A percentile compares a stretch with the other conserved stretches of the same genome.
These are phyloP conservation scores for Scolopax bukidnonensis DNA, from an alignment of 2,797 vertebrate genomes.

Conservation along the genomic window DNA sequence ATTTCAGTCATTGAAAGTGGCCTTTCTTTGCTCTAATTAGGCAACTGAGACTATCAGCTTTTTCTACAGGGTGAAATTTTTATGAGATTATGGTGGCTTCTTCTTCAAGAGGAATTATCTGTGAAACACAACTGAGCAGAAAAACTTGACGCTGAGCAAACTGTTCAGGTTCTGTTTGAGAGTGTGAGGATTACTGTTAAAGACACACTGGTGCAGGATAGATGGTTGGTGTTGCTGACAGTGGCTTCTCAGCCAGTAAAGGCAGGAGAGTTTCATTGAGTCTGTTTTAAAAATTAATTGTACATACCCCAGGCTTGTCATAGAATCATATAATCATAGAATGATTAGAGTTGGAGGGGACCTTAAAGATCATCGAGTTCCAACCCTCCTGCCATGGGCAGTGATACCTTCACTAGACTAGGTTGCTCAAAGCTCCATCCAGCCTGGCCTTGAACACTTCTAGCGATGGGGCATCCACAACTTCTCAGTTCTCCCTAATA, in stretches of 20 bases:
- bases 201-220: neutral
- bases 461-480: no score
- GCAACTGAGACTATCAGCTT: slow-evolving; percentile 28
- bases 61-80: slow-evolving; percentile 7
- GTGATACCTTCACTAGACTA: no score
- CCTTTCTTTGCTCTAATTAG: slow-evolving; percentile 52
- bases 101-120: slow-evolving; percentile 17
- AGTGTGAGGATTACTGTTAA: neutral
- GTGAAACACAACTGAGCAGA: neutral
- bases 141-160: neutral
- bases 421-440: no score
- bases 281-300: neutral
- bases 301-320: neutral
- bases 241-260: neutral
- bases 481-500: no score
- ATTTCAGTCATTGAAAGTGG: slow-evolving; percentile 31
- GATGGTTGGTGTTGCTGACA: neutral
- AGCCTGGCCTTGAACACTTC: no score
- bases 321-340: no score
- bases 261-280: neutral
- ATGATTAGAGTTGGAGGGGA: no score
- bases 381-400: no score
- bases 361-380: no score
- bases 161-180: neutral
- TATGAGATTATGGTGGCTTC: neutral